Base-by-base conservation (phyloP, 1,140 invertebrate species). In the Condylostylus longicornis region DNA sequence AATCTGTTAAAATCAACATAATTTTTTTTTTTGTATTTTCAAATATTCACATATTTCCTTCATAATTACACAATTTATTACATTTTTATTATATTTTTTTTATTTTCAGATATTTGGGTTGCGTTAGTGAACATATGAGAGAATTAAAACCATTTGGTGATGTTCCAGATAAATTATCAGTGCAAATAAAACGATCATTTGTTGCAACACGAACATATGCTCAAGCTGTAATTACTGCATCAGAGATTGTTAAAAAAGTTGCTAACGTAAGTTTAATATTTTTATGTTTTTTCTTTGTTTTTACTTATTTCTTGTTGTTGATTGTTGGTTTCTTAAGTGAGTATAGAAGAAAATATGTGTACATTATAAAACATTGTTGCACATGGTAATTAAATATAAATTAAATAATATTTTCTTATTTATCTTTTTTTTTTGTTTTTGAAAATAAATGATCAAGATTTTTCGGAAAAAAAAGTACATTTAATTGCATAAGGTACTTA, bases 131-230 rank as follows among this genome's bases (percentile, higher is more conserved):
- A 46, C 75, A 88, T 49, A 95, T 97, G 89, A 75, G 81, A 31
- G 79, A 90, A 39, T 71, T 95, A 55, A 79, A 87, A 53, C 90
- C 90, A 1, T 96, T 97, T 57, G 88, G 87, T 3, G 90, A 95
- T 59, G 84, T 93, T 15, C 90, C 90, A 1, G 71, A 79, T 45
- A 94, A 93, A 64, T 67, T 96, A 13, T 79, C 80, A 1, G 69
- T 80, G 12, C 87, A 94, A 61, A 74, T 96, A 30, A 82, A 85
- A 53, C 66, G 90, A 21, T 87, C 89, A 0, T 95, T 98, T 64
- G 82, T 95, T 12, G 91, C 91, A 1, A 90, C 90, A 0, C 65
- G 89, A 36, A 89, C 87, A 15, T 94, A 96, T 59, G 81, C 86
- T 37, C 87, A 93, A 55, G 82, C 88, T 1, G 62, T 97, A 27